Conservation (phyloP, 1,140 invertebrate species). For the Battus philenor region DNA sequence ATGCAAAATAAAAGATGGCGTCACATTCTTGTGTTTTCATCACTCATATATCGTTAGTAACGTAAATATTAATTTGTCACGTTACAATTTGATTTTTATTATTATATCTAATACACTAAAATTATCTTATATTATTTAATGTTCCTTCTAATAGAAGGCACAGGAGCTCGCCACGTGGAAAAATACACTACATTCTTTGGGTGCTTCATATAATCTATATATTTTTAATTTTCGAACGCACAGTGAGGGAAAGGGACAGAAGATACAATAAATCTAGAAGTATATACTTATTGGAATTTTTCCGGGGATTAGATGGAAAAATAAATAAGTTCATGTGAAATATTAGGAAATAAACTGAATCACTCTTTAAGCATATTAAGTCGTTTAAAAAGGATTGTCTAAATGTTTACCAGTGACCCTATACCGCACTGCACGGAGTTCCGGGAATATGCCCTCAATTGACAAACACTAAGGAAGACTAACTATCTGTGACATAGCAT, state of each 20-base stretch:
- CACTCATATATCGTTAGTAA: conserved; percentile 7
- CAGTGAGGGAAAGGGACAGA: not conserved
- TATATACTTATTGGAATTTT: conserved; percentile 1
- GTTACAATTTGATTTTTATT: not conserved
- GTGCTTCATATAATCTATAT: conserved; percentile 26
- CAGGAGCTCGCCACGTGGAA: conserved; percentile 32
- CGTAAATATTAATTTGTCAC: conserved; percentile 5
- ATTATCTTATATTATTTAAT: not conserved
- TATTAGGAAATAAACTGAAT: not conserved
- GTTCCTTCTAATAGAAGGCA: not conserved
- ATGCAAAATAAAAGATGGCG: conserved; percentile 8
- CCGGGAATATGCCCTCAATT: conserved; percentile 29
- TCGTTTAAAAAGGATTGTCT: not conserved
- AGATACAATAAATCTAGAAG: no score
- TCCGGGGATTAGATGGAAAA: not conserved
- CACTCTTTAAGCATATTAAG: not conserved
- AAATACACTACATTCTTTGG: conserved; percentile 35
- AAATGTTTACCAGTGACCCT: no score
- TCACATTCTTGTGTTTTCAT: not conserved
- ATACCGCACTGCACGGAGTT: no score
- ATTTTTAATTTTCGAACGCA: not conserved
- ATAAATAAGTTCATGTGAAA: conserved; percentile 1
- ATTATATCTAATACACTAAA: not conserved
- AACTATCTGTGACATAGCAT: no score
- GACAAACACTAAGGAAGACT: conserved; percentile 13